Evolutionary conservation across 2,888 invertebrate genomes (phyloP).

Genomic region (Orthosia gothica): DNA sequence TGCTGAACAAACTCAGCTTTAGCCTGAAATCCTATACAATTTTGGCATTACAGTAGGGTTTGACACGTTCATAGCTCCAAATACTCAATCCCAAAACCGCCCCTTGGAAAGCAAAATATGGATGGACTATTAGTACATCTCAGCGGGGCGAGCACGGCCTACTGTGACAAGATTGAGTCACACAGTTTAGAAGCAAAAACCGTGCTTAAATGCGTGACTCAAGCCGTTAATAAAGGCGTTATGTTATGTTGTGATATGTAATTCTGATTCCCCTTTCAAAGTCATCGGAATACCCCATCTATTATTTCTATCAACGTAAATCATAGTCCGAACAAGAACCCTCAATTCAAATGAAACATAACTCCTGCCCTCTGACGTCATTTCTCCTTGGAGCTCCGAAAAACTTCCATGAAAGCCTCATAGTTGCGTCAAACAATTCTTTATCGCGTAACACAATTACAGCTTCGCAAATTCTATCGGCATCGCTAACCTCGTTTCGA

Average conservation of each 20-base stretch:
- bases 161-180: no score
- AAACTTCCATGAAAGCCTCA: constrained; percentile 51
- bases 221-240: not conserved
- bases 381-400: constrained; percentile 7
- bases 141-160: no score
- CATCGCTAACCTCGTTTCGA: constrained; percentile 70
- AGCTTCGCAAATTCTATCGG: constrained; percentile 68
- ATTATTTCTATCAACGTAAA: not conserved
- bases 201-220: no score
- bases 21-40: no score
- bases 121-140: no score
- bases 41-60: no score
- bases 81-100: no score
- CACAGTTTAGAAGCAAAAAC: no score
- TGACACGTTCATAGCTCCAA: no score
- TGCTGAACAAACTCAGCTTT: no score
- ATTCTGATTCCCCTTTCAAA: not conserved
- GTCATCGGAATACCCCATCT: not conserved
- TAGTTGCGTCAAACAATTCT: constrained; percentile 64
- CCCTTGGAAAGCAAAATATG: no score
- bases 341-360: constrained; percentile 31
- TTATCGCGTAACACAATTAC: constrained; percentile 70
- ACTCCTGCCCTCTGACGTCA: constrained; percentile 21
- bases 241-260: no score
- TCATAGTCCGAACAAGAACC: not conserved